A percentile compares a stretch with the other conserved stretches of the same genome.
phyloP scores from a whole-genome alignment of 2,797 vertebrate species.

The Microhierax caerulescens region DNA sequence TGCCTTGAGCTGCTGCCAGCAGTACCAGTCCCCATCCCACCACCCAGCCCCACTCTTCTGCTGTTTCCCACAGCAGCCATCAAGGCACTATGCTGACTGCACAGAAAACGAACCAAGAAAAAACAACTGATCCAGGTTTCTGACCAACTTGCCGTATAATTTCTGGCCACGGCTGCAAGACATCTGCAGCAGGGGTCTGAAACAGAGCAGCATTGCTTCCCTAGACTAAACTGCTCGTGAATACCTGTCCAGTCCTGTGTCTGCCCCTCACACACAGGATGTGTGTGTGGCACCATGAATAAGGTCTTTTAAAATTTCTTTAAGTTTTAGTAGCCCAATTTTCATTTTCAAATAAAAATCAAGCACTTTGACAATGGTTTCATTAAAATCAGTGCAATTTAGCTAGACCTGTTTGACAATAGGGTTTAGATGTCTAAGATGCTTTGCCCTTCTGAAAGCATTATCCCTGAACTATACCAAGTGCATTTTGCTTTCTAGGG shows the following conservation, averaged over 20 bases:
- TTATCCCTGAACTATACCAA: background rate
- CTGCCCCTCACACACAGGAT: background rate
- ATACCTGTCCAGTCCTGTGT: background rate
- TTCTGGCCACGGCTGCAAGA: background rate
- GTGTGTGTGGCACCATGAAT: background rate
- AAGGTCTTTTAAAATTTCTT: background rate
- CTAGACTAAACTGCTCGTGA: background rate
- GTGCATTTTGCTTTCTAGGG: background rate
- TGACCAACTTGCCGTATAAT: background rate
- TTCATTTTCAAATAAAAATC: background rate
- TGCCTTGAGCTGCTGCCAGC: background rate
- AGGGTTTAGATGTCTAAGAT: background rate
- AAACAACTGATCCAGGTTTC: background rate
- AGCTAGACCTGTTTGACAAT: background rate
- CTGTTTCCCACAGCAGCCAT: fast-evolving
- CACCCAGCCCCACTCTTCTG: background rate
- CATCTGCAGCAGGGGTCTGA: background rate
- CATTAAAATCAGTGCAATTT: background rate
- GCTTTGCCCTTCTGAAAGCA: background rate
- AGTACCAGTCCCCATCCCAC: background rate
- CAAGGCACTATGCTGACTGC: background rate
- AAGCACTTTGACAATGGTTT: background rate
- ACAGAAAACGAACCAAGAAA: background rate
- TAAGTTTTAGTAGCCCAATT: background rate
- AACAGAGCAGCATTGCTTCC: background rate